Evolutionary conservation across 2,113 vertebrate species (phyloP), one percentile per base, ranked within the genome.

Genomic region (Lynx canadensis): DNA sequence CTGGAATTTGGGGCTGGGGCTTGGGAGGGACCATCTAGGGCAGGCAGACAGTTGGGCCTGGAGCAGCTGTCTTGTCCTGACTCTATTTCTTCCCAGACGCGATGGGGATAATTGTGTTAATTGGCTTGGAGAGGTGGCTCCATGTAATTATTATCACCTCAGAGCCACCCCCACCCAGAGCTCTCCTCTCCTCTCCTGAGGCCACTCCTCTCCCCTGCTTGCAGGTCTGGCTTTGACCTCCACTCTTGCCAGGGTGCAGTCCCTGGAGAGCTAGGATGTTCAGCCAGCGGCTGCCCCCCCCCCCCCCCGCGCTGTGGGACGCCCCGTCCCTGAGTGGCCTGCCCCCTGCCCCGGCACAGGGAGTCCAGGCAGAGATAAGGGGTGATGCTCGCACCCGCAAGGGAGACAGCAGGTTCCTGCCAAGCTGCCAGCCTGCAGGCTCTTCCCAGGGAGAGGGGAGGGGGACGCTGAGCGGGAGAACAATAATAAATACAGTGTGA

Each of bases 361-460:
- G 80, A 95, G 91, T 91, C 95, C 8, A 13, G 60, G 69, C 0
- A 18, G 76, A 41, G 94, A 96, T 87, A 78, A 93, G 92, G 95
- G 97, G 96, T 16, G 89, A 98, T 91, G 82, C 97, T 98, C 98
- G 93, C 69, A 94, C 97, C 96, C 98, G 83, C 96, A 0, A 74
- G 86, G 95, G 94, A 97, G 98, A 98, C 97, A 95, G 97, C 69
- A 95, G 96, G 96, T 98, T 98, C 98, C 94, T 97, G 98, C 98
- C 97, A 97, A 95, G 96, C 97, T 98, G 97, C 94, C 97, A 98
- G 98, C 95, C 98, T 7, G 85, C 6, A 14, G 95, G 93, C 93
- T 86, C 93, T 98, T 98, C 92, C 96, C 92, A n/a, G 92, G 95
- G 50, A 36, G 86, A 89, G 55, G 71, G 94, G 74, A 93, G 95